Percentiles rank a stretch among this genome's conserved stretches.
Conservation (phyloP, 2,888 invertebrate species). For the Quadroppia sp. region DNA sequence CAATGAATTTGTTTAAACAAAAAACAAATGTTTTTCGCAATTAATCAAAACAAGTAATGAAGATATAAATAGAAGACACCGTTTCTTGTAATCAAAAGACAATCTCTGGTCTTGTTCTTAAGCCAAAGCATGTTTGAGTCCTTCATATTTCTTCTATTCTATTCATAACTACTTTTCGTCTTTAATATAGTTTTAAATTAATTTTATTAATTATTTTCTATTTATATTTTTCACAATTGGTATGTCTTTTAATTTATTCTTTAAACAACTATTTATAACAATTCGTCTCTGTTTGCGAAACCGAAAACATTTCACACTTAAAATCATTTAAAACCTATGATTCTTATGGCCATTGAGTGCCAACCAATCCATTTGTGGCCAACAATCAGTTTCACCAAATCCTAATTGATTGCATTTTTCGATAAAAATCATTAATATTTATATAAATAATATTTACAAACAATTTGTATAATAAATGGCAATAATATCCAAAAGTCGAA, state of each 20-base stretch:
- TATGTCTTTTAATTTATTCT: neutral
- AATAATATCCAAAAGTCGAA: slow-evolving; percentile 12
- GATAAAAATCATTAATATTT: neutral
- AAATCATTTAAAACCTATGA: neutral
- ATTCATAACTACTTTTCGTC: neutral
- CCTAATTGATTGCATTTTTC: neutral
- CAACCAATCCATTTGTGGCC: slow-evolving; percentile 4
- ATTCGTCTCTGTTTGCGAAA: too few relatives aligned
- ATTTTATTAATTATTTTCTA: neutral
- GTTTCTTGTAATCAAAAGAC: neutral
- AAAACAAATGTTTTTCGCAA: neutral
- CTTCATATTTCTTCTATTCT: neutral
- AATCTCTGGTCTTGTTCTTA: slow-evolving; percentile 8
- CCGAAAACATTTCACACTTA: neutral
- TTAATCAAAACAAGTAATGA: slow-evolving; percentile 6
- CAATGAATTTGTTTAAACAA: neutral
- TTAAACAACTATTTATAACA: neutral
- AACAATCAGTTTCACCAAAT: slow-evolving; percentile 7
- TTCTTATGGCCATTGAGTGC: slow-evolving; percentile 30
- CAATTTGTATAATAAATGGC: slow-evolving; percentile 13
- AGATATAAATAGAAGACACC: neutral
- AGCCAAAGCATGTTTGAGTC: neutral
- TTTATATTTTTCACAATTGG: neutral
- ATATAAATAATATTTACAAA: slow-evolving; percentile 5
- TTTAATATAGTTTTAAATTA: neutral